These are phyloP conservation scores for Chamaea fasciata DNA, from an alignment of 2,113 vertebrate species.

Conservation along the genomic window DNA sequence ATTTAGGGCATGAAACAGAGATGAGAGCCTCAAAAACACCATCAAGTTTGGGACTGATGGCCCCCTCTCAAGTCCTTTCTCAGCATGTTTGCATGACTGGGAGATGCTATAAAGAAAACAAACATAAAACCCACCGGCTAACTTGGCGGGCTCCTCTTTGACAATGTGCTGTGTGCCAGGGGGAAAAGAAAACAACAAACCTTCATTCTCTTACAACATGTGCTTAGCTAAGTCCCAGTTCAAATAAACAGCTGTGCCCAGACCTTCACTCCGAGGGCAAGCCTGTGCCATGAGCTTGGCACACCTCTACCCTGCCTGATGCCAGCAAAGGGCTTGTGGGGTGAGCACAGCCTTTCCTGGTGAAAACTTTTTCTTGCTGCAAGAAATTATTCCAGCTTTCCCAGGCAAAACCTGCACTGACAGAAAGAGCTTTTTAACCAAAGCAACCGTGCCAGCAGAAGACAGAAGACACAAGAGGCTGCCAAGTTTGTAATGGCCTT, in stretches of 20 bases:
- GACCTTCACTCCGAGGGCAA: background rate
- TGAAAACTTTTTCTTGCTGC: background rate
- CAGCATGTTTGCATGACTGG: background rate
- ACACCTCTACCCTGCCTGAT: background rate
- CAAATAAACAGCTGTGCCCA: conserved; percentile 1
- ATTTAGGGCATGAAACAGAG: background rate
- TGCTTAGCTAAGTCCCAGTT: background rate
- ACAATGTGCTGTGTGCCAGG: background rate
- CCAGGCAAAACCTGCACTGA: background rate
- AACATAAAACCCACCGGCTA: background rate
- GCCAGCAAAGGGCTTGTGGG: background rate
- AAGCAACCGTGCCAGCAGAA: background rate
- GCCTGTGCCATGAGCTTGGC: background rate
- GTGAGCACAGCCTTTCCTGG: background rate
- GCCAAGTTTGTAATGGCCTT: background rate
- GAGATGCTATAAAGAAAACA: background rate
- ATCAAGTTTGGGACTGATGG: background rate
- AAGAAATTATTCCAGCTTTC: background rate
- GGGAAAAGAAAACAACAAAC: background rate
- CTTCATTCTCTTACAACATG: background rate
- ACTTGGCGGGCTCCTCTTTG: background rate
- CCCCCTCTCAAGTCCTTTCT: background rate
- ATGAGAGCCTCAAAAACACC: background rate
- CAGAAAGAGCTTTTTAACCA: background rate
- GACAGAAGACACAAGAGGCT: background rate